These are phyloP conservation scores for Phyllotis vaccarum DNA, from an alignment of 2,797 vertebrate species.

Conservation along the genomic window DNA sequence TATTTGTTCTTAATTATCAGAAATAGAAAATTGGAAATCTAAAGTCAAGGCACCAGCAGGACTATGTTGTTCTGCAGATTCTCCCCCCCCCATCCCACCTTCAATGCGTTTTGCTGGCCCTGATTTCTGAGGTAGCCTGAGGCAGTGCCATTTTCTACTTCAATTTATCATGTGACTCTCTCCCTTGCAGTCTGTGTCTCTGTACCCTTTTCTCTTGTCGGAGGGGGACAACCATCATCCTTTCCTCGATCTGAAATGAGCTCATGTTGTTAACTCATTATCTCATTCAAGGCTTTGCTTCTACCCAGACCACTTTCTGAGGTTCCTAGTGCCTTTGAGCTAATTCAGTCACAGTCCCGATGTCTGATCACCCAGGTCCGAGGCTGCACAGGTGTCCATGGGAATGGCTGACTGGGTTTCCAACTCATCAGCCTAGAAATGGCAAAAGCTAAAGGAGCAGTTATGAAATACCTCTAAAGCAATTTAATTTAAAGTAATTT, in stretches of 20 bases:
- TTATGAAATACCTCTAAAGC: background rate
- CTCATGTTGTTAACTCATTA: background rate
- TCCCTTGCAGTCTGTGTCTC: background rate
- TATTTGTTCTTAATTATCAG: background rate
- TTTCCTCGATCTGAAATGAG: fast-evolving
- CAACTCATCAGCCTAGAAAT: fast-evolving
- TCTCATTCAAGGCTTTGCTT: background rate
- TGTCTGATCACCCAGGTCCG: fast-evolving
- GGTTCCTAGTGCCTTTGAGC: fast-evolving
- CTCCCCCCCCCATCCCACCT: too few species aligned
- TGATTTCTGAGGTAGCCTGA: fast-evolving
- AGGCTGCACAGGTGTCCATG: fast-evolving
- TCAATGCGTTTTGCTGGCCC: fast-evolving
- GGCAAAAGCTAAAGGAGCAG: background rate
- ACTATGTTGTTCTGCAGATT: fast-evolving
- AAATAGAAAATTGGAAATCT: too few species aligned
- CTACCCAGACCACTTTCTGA: fast-evolving
- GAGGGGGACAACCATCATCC: background rate
- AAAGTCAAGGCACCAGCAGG: fast-evolving
- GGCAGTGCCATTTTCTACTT: fast-evolving
- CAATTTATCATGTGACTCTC: fast-evolving
- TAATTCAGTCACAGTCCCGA: fast-evolving
- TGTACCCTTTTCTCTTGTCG: background rate
- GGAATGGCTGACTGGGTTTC: fast-evolving
- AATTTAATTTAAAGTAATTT: conserved; percentile 33